Percentiles rank a stretch among this genome's conserved stretches.
Evolutionary conservation across 2,113 vertebrate species (phyloP).

Genomic region (Spheniscus mendiculus): DNA sequence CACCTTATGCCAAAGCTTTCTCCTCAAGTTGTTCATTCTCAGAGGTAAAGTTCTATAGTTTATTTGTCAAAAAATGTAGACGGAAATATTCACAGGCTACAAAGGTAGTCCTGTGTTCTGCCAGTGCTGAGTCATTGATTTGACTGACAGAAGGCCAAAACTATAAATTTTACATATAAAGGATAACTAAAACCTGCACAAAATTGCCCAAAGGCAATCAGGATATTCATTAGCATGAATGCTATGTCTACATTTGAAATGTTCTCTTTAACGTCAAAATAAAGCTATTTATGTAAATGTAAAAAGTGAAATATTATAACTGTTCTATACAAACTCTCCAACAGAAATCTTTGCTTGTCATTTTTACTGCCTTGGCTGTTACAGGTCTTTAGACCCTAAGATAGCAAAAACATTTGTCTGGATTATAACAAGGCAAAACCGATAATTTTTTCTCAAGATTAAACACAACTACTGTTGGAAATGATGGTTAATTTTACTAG

Average conservation of each 20-base stretch:
- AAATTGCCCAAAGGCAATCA: not conserved
- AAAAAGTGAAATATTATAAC: not conserved
- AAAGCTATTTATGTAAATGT: not conserved
- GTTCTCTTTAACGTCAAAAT: not conserved
- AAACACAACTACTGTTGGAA: constrained; percentile 11
- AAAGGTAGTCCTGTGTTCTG: not conserved
- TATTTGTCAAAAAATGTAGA: not conserved
- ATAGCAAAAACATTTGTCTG: not conserved
- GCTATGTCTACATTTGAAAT: not conserved
- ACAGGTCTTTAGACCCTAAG: not conserved
- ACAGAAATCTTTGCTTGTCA: not conserved
- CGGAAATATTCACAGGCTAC: not conserved
- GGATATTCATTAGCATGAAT: not conserved
- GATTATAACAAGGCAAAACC: not conserved
- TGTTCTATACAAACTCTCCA: not conserved
- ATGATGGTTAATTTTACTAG: not conserved
- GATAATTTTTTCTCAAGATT: not conserved
- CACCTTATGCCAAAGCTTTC: not conserved
- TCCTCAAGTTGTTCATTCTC: not conserved
- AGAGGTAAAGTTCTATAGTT: not conserved
- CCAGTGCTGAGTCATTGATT: not conserved
- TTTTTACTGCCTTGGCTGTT: not conserved
- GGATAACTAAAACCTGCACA: not conserved
- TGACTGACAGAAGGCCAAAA: not conserved
- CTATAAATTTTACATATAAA: not conserved